phyloP scores from a whole-genome alignment of 2,797 vertebrate genomes.

The Caiman crocodilus region DNA sequence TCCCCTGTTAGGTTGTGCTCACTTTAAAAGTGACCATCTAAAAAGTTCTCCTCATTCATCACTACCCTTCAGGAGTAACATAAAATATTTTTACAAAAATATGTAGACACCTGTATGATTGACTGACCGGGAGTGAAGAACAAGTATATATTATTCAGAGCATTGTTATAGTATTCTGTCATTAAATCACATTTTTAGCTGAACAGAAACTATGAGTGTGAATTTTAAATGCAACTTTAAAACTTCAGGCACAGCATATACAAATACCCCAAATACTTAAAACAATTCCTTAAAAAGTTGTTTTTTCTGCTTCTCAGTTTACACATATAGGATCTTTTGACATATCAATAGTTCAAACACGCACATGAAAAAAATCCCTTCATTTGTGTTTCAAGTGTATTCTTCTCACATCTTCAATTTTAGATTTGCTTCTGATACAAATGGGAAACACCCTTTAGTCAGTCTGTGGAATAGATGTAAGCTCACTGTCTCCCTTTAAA shows the following conservation, averaged over 20 bases:
- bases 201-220: not conserved
- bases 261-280: not conserved
- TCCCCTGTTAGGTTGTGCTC: not conserved
- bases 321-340: not conserved
- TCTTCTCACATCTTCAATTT: not conserved
- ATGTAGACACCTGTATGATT: not conserved
- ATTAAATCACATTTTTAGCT: not conserved
- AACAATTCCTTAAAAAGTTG: not conserved
- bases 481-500: not conserved
- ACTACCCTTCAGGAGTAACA: not conserved
- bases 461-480: not conserved
- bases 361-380: not conserved
- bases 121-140: not conserved
- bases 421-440: not conserved
- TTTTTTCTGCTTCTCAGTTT: not conserved
- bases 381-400: not conserved
- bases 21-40: constrained; percentile 33
- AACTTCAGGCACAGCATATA: not conserved
- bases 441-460: not conserved
- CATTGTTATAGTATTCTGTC: not conserved
- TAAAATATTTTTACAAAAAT: constrained; percentile 12
- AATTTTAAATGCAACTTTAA: not conserved
- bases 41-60: constrained; percentile 12
- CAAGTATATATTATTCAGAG: not conserved
- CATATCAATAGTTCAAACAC: not conserved